Evolutionary conservation across 2,888 invertebrate species (phyloP).

Genomic region (Caenorhabditis doughertyi): DNA sequence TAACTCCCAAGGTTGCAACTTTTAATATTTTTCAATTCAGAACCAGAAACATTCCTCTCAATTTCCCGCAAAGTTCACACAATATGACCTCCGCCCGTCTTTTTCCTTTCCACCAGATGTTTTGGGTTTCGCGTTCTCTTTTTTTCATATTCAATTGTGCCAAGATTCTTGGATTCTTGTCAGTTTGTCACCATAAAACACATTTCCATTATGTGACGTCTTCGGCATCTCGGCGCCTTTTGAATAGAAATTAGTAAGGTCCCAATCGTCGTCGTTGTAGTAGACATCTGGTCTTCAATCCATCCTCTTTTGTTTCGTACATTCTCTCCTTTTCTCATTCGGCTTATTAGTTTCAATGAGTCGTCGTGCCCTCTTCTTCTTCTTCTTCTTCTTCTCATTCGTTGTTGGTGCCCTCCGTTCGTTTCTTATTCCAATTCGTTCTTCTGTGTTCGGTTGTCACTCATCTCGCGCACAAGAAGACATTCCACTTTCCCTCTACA

Average conservation of each 20-base stretch:
- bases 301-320: constrained; percentile 42
- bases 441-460: constrained; percentile 40
- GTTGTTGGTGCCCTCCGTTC: constrained; percentile 40
- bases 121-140: constrained; percentile 24
- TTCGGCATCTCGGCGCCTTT: constrained; percentile 45
- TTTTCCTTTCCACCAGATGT: constrained; percentile 25
- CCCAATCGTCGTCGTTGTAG: neutral
- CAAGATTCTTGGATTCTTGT: constrained; percentile 25
- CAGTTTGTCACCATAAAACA: constrained; percentile 63
- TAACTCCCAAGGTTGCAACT: constrained; percentile 13
- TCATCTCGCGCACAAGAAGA: constrained; percentile 46
- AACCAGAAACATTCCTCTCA: neutral
- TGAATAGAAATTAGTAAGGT: constrained; percentile 43
- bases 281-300: constrained; percentile 54
- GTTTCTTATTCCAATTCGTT: constrained; percentile 29
- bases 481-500: constrained; percentile 29
- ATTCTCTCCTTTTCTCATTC: constrained; percentile 37
- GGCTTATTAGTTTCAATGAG: constrained; percentile 57
- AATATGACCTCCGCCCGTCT: constrained; percentile 19
- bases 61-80: constrained; percentile 38
- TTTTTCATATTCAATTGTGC: constrained; percentile 39
- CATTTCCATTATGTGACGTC: constrained; percentile 45
- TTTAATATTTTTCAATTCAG: neutral
- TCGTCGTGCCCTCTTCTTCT: constrained; percentile 25
- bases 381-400: constrained; percentile 8